Percentiles rank a stretch among this genome's conserved stretches.
Evolutionary conservation across 2,797 vertebrate species (phyloP).

Genomic region (Rhadinocentrus ornatus): DNA sequence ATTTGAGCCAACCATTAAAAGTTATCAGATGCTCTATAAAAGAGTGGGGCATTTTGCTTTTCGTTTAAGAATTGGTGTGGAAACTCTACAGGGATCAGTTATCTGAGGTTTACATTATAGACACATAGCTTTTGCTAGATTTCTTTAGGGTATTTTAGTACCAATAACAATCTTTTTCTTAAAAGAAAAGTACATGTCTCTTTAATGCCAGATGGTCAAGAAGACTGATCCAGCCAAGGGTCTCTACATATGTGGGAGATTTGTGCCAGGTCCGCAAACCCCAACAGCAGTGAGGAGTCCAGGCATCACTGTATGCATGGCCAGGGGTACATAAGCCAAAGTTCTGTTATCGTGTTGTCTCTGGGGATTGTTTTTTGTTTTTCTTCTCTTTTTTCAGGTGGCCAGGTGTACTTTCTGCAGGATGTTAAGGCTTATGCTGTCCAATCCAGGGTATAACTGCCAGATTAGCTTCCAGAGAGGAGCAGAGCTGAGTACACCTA

Average conservation of each 20-base stretch:
- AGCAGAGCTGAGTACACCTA: slow-evolving; percentile 12
- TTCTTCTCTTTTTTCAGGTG: slow-evolving; percentile 9
- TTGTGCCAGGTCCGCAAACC: slow-evolving; percentile 27
- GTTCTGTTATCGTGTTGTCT: slow-evolving; percentile 40
- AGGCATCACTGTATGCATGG: slow-evolving; percentile 24
- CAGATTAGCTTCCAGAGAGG: slow-evolving; percentile 39
- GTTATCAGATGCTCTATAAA: slow-evolving; percentile 9
- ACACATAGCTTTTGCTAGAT: slow-evolving; percentile 29
- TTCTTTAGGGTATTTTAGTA: slow-evolving; percentile 25
- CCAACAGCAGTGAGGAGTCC: slow-evolving; percentile 30
- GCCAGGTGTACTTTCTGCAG: slow-evolving; percentile 45
- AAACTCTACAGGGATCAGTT: slow-evolving; percentile 11
- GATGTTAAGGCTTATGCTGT: slow-evolving; percentile 37
- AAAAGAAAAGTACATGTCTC: slow-evolving; percentile 2
- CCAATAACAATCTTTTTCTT: slow-evolving; percentile 24
- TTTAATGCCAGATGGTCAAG: slow-evolving; percentile 47
- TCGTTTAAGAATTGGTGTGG: not conserved
- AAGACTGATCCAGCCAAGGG: slow-evolving; percentile 22
- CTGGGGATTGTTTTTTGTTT: slow-evolving; percentile 28
- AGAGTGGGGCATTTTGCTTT: not conserved
- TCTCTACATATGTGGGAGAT: slow-evolving; percentile 16
- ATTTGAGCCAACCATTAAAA: slow-evolving; percentile 9
- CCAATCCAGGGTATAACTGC: slow-evolving; percentile 37
- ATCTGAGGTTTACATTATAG: slow-evolving; percentile 12
- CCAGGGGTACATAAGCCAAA: slow-evolving; percentile 41